These are phyloP conservation scores for Oreochromis niloticus DNA, from an alignment of 2,113 vertebrate genomes.

Conservation along the genomic window DNA sequence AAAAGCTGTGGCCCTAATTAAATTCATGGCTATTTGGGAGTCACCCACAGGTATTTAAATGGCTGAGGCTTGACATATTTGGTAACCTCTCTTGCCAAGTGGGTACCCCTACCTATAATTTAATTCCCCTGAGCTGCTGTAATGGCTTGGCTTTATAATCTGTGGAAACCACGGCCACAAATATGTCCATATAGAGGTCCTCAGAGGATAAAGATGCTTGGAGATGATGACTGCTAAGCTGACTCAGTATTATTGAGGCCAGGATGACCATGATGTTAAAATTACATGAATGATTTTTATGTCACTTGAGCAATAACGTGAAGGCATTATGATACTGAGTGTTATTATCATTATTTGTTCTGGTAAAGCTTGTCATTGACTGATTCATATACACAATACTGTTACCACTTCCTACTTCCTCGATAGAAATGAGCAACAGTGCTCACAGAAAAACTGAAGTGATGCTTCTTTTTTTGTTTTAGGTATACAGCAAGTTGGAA, in stretches of 20 bases:
- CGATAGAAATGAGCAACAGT: not conserved
- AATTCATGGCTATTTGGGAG: constrained; percentile 15
- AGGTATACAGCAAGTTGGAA: not conserved
- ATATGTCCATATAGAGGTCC: constrained; percentile 13
- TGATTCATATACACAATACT: not conserved
- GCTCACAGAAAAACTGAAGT: not conserved
- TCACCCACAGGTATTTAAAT: constrained; percentile 52
- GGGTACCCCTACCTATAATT: constrained; percentile 47
- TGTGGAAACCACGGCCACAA: constrained; percentile 41
- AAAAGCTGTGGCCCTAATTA: constrained; percentile 25
- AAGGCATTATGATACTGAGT: not conserved
- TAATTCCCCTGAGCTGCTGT: constrained; percentile 24
- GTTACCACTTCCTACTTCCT: not conserved
- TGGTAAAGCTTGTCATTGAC: not conserved
- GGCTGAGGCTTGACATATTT: constrained; percentile 39
- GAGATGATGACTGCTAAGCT: not conserved
- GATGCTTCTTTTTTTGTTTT: not conserved
- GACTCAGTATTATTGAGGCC: not conserved
- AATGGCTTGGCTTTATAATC: constrained; percentile 21
- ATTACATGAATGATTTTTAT: not conserved
- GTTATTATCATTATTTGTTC: not conserved
- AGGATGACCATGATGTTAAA: not conserved
- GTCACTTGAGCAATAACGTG: not conserved
- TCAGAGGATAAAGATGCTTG: constrained; percentile 19
- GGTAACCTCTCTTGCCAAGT: constrained; percentile 20